These are phyloP conservation scores for Alviniconcha strummeri DNA, from an alignment of 2,888 invertebrate genomes.

Conservation along the genomic window DNA sequence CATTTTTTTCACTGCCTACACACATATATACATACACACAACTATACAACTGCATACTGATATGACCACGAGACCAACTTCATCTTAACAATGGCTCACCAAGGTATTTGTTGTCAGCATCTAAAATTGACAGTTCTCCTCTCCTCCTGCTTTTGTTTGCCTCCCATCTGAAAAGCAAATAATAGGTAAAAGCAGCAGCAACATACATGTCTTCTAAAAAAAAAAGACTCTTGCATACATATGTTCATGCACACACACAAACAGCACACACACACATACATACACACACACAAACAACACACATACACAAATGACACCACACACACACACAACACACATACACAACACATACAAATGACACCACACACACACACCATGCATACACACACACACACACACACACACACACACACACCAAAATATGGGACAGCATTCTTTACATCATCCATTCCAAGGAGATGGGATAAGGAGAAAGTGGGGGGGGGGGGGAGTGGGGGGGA, in stretches of 20 bases:
- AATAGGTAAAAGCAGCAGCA: background rate
- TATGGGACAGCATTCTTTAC: too few species aligned
- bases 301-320: too few species aligned
- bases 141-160: slow-evolving; percentile 3
- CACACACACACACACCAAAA: background rate
- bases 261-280: too few species aligned
- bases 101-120: slow-evolving; percentile 39
- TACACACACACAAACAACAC: too few species aligned
- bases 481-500: too few species aligned
- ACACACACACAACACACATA: background rate
- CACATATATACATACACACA: too few species aligned
- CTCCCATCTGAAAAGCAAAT: slow-evolving; percentile 19
- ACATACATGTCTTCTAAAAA: background rate
- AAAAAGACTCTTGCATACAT: background rate
- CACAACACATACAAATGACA: background rate
- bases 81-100: slow-evolving; percentile 27
- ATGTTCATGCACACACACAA: too few species aligned
- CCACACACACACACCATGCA: background rate
- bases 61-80: too few species aligned
- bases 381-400: slow-evolving; percentile 10
- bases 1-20: too few species aligned
- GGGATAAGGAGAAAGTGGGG: too few species aligned
- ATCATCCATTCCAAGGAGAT: too few species aligned
- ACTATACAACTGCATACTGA: too few species aligned
- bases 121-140: slow-evolving; percentile 19